Percentiles rank a stretch among this genome's conserved stretches.
Conservation (phyloP, 2,113 vertebrate species). For the Paracanthobrama guichenoti region DNA sequence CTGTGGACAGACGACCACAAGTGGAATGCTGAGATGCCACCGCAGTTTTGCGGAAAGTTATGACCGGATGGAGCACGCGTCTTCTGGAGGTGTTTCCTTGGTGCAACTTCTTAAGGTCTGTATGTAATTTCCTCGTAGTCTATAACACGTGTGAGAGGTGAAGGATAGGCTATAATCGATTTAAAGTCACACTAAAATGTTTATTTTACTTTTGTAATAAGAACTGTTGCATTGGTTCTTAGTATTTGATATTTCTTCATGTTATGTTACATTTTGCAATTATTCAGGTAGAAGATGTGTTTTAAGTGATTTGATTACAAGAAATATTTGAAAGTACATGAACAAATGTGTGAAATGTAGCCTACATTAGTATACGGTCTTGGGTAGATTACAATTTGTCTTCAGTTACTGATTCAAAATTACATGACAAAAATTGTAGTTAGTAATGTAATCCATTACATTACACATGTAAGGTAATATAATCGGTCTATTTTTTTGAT, state of each 20-base stretch:
- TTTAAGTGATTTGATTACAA: not conserved
- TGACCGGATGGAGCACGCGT: conserved; percentile 60
- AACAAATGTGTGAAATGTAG: not conserved
- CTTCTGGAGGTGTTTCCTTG: not conserved
- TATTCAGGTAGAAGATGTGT: not conserved
- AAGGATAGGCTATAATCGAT: not conserved
- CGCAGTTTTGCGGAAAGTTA: conserved; percentile 37
- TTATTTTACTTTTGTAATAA: not conserved
- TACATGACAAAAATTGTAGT: too few relatives aligned
- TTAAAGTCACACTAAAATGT: not conserved
- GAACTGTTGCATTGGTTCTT: not conserved
- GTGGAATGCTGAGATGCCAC: not conserved
- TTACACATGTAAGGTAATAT: too few relatives aligned
- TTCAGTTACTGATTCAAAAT: too few relatives aligned
- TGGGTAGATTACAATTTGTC: too few relatives aligned
- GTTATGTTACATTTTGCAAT: not conserved
- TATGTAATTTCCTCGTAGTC: conserved; percentile 27
- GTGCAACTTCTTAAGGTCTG: conserved; percentile 69
- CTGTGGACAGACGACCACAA: not conserved
- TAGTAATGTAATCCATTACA: too few relatives aligned
- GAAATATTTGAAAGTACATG: not conserved
- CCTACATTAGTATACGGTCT: not conserved
- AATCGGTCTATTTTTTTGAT: too few relatives aligned
- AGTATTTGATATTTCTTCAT: not conserved
- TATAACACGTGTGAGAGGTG: not conserved